A percentile compares a stretch with the other conserved stretches of the same genome.
These are phyloP conservation scores for Salticus scenicus DNA, from an alignment of 2,888 invertebrate genomes.

Conservation along the genomic window DNA sequence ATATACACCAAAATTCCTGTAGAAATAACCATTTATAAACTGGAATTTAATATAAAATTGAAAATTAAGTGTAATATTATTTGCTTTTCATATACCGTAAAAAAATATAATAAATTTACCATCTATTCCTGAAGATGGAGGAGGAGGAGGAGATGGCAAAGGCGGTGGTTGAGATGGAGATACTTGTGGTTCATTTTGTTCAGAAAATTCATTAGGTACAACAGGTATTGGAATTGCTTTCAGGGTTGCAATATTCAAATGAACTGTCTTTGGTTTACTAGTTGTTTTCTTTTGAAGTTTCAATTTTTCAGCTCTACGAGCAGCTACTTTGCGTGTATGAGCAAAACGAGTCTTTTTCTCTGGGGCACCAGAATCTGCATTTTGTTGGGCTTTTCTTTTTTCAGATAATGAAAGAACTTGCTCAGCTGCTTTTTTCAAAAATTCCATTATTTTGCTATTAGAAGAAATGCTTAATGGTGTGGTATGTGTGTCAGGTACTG, in stretches of 20 bases:
- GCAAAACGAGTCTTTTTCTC: slow-evolving; percentile 65
- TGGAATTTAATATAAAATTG: too few relatives aligned
- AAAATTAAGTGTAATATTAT: too few relatives aligned
- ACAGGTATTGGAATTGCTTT: slow-evolving; percentile 51
- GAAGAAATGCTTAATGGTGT: slow-evolving; percentile 20
- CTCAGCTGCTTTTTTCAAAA: slow-evolving; percentile 67
- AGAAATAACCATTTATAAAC: too few relatives aligned
- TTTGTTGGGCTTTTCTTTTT: slow-evolving; percentile 5
- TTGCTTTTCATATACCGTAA: too few relatives aligned
- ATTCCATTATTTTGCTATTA: slow-evolving; percentile 41
- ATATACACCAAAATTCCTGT: too few relatives aligned
- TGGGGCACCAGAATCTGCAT: slow-evolving; percentile 1
- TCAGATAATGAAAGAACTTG: slow-evolving; percentile 60
- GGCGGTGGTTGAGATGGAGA: too few relatives aligned
- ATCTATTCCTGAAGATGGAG: background rate
- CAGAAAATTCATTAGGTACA: slow-evolving; percentile 27
- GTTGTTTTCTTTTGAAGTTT: slow-evolving; percentile 23
- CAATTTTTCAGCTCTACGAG: slow-evolving; percentile 49
- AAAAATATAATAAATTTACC: too few relatives aligned
- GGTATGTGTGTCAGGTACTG: slow-evolving; percentile 29
- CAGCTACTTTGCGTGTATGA: slow-evolving; percentile 66
- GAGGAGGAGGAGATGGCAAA: background rate
- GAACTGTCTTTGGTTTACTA: slow-evolving; percentile 47
- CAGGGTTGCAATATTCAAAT: slow-evolving; percentile 51
- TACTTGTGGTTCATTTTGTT: background rate